Conservation (phyloP, 2,113 vertebrate genomes). For the Eleginops maclovinus region DNA sequence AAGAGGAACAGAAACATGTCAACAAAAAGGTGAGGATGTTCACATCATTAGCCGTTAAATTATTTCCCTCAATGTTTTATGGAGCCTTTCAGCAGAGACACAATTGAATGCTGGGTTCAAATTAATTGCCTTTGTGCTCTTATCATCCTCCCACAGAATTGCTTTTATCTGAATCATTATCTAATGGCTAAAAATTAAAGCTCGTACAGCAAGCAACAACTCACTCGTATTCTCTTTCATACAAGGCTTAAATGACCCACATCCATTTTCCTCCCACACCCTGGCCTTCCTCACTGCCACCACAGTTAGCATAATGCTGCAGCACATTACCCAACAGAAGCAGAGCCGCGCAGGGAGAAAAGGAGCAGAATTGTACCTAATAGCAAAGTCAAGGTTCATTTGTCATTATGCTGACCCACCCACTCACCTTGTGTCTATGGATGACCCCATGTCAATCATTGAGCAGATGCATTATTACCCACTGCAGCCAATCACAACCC, state of each 20-base stretch:
- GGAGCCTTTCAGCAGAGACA: conserved; percentile 60
- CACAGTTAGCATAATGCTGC: conserved; percentile 55
- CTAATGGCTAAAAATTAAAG: conserved; percentile 71
- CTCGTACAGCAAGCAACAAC: conserved; percentile 52
- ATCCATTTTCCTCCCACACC: conserved; percentile 74
- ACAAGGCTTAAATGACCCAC: conserved; percentile 72
- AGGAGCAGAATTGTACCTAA: conserved; percentile 34
- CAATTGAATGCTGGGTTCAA: conserved; percentile 73
- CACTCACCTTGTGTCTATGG: conserved; percentile 63
- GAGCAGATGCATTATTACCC: conserved; percentile 49
- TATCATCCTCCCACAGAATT: conserved; percentile 73
- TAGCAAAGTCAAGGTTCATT: conserved; percentile 55
- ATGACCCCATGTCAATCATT: conserved; percentile 60
- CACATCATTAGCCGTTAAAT: conserved; percentile 63
- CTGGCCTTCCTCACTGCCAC: conserved; percentile 46
- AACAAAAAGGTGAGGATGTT: conserved; percentile 61
- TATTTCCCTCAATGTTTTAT: conserved; percentile 58
- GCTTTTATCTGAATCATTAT: conserved; percentile 79
- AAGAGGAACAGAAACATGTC: conserved; percentile 55
- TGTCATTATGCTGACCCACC: conserved; percentile 54
- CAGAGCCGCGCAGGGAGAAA: conserved; percentile 25
- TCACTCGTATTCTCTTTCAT: conserved; percentile 68
- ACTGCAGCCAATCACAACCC: conserved; percentile 51
- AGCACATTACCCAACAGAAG: conserved; percentile 52
- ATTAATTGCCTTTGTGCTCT: conserved; percentile 74